Conservation (phyloP, 2,113 vertebrate species). For the Stomatorhinus ivindoensis region DNA sequence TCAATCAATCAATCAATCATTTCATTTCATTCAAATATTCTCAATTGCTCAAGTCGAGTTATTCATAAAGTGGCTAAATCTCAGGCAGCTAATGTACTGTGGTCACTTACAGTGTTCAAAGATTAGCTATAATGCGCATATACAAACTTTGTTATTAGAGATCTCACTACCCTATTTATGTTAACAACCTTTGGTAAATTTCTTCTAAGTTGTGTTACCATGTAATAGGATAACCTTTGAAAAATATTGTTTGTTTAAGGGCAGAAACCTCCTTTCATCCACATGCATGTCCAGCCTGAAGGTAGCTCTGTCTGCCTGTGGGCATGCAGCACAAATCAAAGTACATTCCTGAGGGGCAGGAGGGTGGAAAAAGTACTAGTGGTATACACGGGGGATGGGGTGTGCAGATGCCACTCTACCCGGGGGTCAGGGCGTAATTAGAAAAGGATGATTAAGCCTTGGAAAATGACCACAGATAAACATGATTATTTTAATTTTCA, state of each 20-base stretch:
- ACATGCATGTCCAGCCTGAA: background rate
- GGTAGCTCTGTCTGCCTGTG: background rate
- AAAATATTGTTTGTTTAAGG: background rate
- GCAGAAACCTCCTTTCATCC: background rate
- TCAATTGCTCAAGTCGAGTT: background rate
- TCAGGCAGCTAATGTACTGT: background rate
- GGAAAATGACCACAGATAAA: background rate
- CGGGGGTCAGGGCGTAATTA: background rate
- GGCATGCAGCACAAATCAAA: background rate
- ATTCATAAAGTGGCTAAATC: background rate
- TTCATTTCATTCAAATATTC: background rate
- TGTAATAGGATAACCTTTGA: background rate
- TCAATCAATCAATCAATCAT: no score
- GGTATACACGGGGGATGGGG: background rate
- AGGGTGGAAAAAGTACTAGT: background rate
- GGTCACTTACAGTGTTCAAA: background rate
- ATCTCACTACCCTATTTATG: background rate
- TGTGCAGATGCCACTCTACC: background rate
- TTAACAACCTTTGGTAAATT: background rate
- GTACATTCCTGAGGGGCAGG: constrained; percentile 9
- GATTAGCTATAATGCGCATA: background rate
- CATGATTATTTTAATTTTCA: background rate
- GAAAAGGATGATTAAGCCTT: background rate
- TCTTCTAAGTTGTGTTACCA: background rate
- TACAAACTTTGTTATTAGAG: background rate